Conservation (phyloP, 2,888 invertebrate species). For the Drosophila meridionalis region DNA sequence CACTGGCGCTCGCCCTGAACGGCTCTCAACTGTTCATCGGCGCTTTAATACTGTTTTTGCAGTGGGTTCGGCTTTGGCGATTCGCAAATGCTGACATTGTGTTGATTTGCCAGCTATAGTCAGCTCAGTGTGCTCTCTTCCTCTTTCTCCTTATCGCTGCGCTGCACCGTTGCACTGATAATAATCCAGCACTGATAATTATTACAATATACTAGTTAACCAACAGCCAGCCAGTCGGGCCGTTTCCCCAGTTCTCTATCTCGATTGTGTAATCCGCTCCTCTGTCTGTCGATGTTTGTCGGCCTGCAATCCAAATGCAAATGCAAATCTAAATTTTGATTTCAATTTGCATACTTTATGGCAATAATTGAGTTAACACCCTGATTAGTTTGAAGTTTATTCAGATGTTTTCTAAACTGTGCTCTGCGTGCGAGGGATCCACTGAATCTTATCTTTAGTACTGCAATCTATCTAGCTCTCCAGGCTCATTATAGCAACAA, state of each 20-base stretch:
- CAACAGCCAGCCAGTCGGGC: slow-evolving; percentile 37
- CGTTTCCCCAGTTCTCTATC: slow-evolving; percentile 31
- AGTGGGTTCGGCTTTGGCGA: slow-evolving; percentile 45
- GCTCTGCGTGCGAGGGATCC: not conserved
- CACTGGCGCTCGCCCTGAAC: slow-evolving; percentile 23
- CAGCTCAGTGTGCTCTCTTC: slow-evolving; percentile 18
- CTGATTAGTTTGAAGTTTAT: slow-evolving; percentile 2
- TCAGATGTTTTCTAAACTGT: not conserved
- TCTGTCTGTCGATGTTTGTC: slow-evolving; percentile 12
- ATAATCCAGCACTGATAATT: slow-evolving; percentile 70
- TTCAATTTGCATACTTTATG: slow-evolving; percentile 16
- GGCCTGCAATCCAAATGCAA: slow-evolving; percentile 48
- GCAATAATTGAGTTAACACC: slow-evolving; percentile 13
- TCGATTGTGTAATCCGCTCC: slow-evolving; percentile 45
- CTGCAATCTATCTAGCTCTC: not conserved
- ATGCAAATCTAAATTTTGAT: slow-evolving; percentile 3
- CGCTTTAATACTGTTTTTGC: slow-evolving; percentile 62
- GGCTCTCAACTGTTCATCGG: slow-evolving; percentile 56
- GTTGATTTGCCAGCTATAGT: slow-evolving; percentile 34
- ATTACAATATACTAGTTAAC: slow-evolving; percentile 35
- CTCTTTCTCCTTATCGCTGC: slow-evolving; percentile 41
- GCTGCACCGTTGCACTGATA: slow-evolving; percentile 59
- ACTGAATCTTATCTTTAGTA: slow-evolving; percentile 2
- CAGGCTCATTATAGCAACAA: not conserved
- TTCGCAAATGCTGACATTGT: slow-evolving; percentile 62